These are phyloP conservation scores for Drosophila kanekoi DNA, from an alignment of 2,888 invertebrate species.

Conservation along the genomic window DNA sequence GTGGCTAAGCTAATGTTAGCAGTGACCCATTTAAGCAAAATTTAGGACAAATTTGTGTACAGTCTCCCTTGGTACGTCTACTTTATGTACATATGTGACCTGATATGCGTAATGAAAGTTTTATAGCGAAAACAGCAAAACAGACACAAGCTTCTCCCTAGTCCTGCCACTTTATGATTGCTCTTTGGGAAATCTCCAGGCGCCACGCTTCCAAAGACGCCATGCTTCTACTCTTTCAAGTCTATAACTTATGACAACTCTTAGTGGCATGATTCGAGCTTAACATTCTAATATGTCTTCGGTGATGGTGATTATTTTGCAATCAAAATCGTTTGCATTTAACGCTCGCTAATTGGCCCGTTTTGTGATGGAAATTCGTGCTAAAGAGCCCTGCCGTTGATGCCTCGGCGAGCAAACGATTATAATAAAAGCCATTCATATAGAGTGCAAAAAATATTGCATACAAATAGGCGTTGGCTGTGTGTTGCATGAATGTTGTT, in stretches of 20 bases:
- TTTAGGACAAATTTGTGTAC: conserved; percentile 46
- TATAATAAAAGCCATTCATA: conserved; percentile 65
- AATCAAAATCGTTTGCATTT: conserved; percentile 70
- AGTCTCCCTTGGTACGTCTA: neutral
- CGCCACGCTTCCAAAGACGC: too few species aligned
- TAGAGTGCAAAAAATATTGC: conserved; percentile 45
- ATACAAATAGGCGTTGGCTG: conserved; percentile 54
- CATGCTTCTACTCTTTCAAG: neutral
- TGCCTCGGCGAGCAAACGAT: conserved; percentile 40
- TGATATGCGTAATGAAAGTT: conserved; percentile 58
- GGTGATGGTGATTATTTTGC: conserved; percentile 48
- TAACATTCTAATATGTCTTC: conserved; percentile 18
- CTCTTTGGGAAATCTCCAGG: neutral
- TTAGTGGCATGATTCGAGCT: neutral
- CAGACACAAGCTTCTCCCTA: conserved; percentile 1
- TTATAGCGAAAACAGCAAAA: conserved; percentile 16
- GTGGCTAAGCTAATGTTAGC: conserved; percentile 59
- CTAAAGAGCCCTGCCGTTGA: conserved; percentile 43
- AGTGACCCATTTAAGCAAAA: conserved; percentile 66
- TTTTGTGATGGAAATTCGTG: conserved; percentile 74
- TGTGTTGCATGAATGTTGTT: conserved; percentile 52
- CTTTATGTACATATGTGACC: conserved; percentile 2
- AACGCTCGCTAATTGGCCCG: conserved; percentile 71
- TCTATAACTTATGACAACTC: neutral
- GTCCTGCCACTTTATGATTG: conserved; percentile 20